These are phyloP conservation scores for Heliconius melpomene DNA, from an alignment of 1,140 invertebrate species.

Conservation along the genomic window DNA sequence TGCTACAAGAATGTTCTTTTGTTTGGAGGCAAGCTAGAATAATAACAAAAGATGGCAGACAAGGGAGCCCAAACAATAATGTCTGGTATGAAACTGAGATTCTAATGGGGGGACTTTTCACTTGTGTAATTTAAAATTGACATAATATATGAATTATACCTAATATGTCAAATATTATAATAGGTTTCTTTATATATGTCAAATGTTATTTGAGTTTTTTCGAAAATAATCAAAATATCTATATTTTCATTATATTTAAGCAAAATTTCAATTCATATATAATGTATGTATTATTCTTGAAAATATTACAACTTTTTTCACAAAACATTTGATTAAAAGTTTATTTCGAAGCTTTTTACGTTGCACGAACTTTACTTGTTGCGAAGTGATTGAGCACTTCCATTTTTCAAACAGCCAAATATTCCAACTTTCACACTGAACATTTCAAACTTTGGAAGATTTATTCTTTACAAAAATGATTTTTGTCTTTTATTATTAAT, in stretches of 20 bases:
- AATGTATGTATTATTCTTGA: neutral
- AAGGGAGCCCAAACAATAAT: conserved; percentile 71
- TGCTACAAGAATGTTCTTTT: conserved; percentile 68
- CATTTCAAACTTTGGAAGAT: conserved; percentile 1
- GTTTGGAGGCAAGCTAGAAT: conserved; percentile 64
- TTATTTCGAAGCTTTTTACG: neutral
- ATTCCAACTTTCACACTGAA: neutral
- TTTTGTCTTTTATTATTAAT: neutral
- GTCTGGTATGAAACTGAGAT: conserved; percentile 64
- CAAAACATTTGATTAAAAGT: neutral
- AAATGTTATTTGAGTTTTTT: too few species aligned
- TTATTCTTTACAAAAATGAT: neutral
- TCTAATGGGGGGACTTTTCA: conserved; percentile 51
- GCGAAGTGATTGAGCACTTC: neutral
- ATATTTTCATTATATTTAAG: neutral
- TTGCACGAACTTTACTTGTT: neutral
- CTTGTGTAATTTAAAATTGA: conserved; percentile 46
- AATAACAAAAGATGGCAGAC: conserved; percentile 72
- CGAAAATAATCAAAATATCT: too few species aligned
- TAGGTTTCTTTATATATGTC: too few species aligned
- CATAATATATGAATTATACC: neutral
- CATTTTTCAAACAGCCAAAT: conserved; percentile 7
- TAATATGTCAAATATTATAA: too few species aligned
- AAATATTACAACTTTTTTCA: neutral
- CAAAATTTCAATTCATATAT: neutral